These are phyloP conservation scores for Numida meleagris DNA, from an alignment of 2,113 vertebrate species.

Conservation along the genomic window DNA sequence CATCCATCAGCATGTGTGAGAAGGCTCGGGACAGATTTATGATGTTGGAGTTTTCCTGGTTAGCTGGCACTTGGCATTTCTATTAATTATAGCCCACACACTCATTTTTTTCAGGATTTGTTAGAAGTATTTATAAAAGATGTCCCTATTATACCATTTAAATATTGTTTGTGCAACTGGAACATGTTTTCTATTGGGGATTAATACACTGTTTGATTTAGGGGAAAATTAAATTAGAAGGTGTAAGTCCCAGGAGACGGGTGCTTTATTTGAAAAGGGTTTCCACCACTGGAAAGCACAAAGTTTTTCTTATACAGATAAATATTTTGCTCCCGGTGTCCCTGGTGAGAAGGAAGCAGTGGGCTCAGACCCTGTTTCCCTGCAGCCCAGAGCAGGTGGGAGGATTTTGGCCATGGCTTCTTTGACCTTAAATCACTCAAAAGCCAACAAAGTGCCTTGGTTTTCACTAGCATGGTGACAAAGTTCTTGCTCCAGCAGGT, in stretches of 20 bases:
- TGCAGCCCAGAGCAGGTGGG: background rate
- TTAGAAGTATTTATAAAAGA: conserved; percentile 61
- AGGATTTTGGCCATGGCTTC: background rate
- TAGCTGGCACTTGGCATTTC: conserved; percentile 81
- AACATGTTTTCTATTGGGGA: conserved; percentile 68
- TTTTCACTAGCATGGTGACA: background rate
- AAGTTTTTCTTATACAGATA: conserved; percentile 15
- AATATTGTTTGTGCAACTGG: conserved; percentile 71
- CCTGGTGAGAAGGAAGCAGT: background rate
- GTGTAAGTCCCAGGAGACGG: background rate
- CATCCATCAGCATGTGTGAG: conserved; percentile 79
- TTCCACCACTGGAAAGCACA: conserved; percentile 18
- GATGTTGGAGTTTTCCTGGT: conserved; percentile 77
- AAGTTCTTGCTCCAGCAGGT: background rate
- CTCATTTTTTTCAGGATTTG: conserved; percentile 36
- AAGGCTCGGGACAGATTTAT: conserved; percentile 80
- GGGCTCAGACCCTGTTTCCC: background rate
- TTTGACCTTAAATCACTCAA: background rate
- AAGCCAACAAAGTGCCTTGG: background rate
- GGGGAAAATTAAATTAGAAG: conserved; percentile 59
- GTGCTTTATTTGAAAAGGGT: conserved; percentile 37
- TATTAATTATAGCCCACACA: conserved; percentile 78
- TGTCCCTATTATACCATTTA: conserved; percentile 69
- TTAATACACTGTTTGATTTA: conserved; percentile 73
- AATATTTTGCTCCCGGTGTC: background rate